These are phyloP conservation scores for Maccullochella peelii DNA, from an alignment of 2,113 vertebrate genomes.

Conservation along the genomic window DNA sequence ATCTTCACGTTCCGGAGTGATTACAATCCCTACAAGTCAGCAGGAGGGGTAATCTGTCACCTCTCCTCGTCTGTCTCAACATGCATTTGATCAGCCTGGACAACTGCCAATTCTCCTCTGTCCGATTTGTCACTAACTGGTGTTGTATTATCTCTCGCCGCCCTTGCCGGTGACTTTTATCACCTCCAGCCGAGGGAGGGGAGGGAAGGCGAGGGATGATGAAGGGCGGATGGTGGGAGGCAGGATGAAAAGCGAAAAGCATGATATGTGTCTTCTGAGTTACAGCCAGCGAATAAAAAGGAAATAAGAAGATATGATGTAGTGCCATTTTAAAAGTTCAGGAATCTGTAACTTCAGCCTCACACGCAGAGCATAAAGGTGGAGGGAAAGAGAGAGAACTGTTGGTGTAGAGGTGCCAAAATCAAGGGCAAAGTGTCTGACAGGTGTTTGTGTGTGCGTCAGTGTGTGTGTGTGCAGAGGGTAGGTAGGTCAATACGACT, in stretches of 20 bases:
- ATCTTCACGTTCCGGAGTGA: slow-evolving; percentile 21
- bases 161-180: slow-evolving; percentile 67
- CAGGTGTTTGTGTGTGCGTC: slow-evolving; percentile 47
- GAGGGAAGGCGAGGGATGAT: slow-evolving; percentile 34
- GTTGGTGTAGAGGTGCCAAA: slow-evolving; percentile 32
- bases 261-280: slow-evolving; percentile 24
- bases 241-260: slow-evolving; percentile 28
- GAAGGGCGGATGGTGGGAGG: slow-evolving; percentile 5
- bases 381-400: background rate
- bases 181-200: slow-evolving; percentile 31
- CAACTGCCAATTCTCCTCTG: slow-evolving; percentile 40
- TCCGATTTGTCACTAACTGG: slow-evolving; percentile 68
- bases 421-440: slow-evolving; percentile 56
- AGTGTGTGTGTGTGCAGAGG: slow-evolving; percentile 33
- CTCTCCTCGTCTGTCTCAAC: slow-evolving; percentile 52
- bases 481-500: slow-evolving; percentile 68
- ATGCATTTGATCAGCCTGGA: slow-evolving; percentile 55
- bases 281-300: slow-evolving; percentile 21
- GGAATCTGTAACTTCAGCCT: background rate
- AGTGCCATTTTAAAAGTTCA: slow-evolving; percentile 18
- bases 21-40: slow-evolving; percentile 29
- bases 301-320: slow-evolving; percentile 13
- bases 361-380: background rate
- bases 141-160: slow-evolving; percentile 63
- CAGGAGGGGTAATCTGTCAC: slow-evolving; percentile 43